Base-by-base conservation (phyloP, 2,888 invertebrate genomes). In the Neoascia interrupta region DNA sequence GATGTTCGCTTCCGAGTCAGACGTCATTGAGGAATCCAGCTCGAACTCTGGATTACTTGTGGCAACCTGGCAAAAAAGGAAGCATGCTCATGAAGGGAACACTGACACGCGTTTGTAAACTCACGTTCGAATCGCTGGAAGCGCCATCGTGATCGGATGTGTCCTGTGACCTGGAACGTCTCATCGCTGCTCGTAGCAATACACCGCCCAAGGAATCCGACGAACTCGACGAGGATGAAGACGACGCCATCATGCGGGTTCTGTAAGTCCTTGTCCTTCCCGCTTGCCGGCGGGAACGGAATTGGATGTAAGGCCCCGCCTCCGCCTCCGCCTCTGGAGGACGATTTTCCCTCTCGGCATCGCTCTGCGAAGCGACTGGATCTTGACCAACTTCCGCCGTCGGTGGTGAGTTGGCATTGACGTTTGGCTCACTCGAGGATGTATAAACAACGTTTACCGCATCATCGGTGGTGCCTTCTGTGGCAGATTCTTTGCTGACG, bases 251-350 rank as follows among this genome's bases (percentile, higher is more conserved):
- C 26, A 73, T 64, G 5, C 70, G 81, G 26, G 51, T 61, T 26
- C 82, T 68, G 26, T 82, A 82, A 23, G 80, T 81, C n/a, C 81
- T 60, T 10, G 68, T 73, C 15, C 75, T 51, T 0, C 23, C 28
- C 8, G 47, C 54, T 0, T 51, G 15, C 5, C 73, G 47, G 39
- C 69, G 43, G 23, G 54, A 49, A 28, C 73, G 69, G 13, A n/a
- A n/a, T n/a, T n/a, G n/a, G n/a, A n/a, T n/a, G n/a, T n/a, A n/a
- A n/a, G n/a, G n/a, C n/a, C n/a, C n/a, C n/a, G n/a, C n/a, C n/a
- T n/a, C n/a, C n/a, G n/a, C n/a, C n/a, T n/a, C n/a, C n/a, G n/a
- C n/a, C n/a, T n/a, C n/a, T n/a, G n/a, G n/a, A n/a, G n/a, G n/a
- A n/a, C n/a, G n/a, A n/a, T n/a, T n/a, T n/a, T n/a, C n/a, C n/a